Evolutionary conservation across 2,888 invertebrate genomes (phyloP).

Genomic region (Hypsopygia costalis): DNA sequence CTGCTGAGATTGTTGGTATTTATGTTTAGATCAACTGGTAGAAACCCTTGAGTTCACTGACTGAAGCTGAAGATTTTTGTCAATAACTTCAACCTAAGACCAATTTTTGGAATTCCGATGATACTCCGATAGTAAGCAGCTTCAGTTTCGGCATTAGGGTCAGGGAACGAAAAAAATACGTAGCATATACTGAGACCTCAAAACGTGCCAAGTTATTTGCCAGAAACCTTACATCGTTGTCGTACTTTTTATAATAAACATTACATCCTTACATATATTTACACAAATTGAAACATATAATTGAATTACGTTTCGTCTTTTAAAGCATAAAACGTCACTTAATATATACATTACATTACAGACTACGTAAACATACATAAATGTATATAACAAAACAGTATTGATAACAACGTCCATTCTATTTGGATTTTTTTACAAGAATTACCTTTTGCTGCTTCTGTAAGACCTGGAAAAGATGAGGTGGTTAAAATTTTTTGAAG

Average conservation of each 20-base stretch:
- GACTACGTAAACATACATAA: slow-evolving; percentile 55
- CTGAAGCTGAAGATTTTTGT: no score
- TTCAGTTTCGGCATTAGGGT: no score
- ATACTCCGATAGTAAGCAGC: no score
- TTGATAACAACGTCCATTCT: slow-evolving; percentile 39
- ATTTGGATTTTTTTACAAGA: slow-evolving; percentile 31
- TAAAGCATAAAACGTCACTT: slow-evolving; percentile 24
- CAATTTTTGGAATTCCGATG: no score
- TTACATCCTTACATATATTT: slow-evolving; percentile 57
- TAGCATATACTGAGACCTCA: no score
- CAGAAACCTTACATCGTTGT: slow-evolving; percentile 26
- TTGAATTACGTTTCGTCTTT: slow-evolving; percentile 55
- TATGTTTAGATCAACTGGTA: no score
- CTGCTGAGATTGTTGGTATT: no score
- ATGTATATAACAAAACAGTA: slow-evolving; percentile 45
- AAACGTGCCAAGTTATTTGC: background rate
- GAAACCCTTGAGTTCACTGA: no score
- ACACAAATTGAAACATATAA: slow-evolving; percentile 64
- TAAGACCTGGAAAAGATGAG: slow-evolving; percentile 60
- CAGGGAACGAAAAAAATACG: no score
- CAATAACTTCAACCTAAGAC: no score
- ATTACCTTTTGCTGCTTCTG: slow-evolving; percentile 63
- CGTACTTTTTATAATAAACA: slow-evolving; percentile 33
- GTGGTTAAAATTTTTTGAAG: no score
- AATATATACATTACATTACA: slow-evolving; percentile 28